Percentiles rank a stretch among this genome's conserved stretches.
Evolutionary conservation across 64 coral and sea anemone species (phyloP).

Genomic region (Trachythela sp.): DNA sequence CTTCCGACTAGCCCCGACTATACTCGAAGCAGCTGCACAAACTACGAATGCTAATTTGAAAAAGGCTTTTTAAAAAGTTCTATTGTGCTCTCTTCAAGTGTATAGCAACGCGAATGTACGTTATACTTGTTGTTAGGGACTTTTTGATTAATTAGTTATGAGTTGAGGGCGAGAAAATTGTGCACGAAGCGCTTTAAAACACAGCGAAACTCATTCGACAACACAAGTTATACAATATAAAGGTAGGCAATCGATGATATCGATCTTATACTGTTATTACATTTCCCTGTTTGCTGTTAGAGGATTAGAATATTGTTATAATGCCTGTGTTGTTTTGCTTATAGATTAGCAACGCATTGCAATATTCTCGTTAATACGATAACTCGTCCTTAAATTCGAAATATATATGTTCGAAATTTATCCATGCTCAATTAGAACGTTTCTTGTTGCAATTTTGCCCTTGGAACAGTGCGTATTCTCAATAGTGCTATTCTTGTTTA

Average conservation of each 20-base stretch:
- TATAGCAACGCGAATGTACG: background rate
- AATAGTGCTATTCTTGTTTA: too few species aligned
- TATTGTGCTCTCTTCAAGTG: background rate
- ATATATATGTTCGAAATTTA: background rate
- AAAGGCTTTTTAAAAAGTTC: background rate
- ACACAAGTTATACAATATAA: too few species aligned
- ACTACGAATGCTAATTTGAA: background rate
- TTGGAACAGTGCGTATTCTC: background rate
- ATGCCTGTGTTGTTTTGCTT: too few species aligned
- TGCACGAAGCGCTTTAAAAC: too few species aligned
- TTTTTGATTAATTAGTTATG: background rate
- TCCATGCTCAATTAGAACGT: background rate
- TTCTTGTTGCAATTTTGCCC: background rate
- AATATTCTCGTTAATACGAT: too few species aligned
- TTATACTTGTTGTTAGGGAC: background rate
- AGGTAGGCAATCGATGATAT: too few species aligned
- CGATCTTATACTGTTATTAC: too few species aligned
- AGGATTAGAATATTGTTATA: too few species aligned
- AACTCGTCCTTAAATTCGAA: background rate
- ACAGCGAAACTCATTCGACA: too few species aligned
- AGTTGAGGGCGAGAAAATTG: background rate
- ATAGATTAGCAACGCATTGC: too few species aligned
- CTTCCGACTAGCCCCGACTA: too few species aligned
- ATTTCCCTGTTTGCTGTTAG: too few species aligned
- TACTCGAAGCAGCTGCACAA: background rate